Conservation (phyloP, 2,797 vertebrate species). For the Decapterus maruadsi region DNA sequence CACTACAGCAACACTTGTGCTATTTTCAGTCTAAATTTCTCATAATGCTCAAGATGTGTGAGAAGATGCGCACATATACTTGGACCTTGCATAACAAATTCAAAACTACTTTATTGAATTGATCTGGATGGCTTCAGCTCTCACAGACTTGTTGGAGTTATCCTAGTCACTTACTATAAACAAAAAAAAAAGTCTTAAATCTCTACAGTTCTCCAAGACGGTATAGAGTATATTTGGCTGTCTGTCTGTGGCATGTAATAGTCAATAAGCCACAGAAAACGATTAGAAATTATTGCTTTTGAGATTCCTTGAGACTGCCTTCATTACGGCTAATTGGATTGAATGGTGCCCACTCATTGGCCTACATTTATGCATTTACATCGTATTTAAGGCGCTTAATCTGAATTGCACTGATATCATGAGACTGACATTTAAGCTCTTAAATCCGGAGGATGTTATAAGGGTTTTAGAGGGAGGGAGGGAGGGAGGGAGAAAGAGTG, state of each 20-base stretch:
- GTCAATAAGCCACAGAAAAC: conserved; percentile 62
- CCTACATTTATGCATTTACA: conserved; percentile 84
- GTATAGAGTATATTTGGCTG: conserved; percentile 37
- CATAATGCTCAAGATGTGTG: conserved; percentile 7
- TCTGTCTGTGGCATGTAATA: conserved; percentile 46
- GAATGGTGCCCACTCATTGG: conserved; percentile 82
- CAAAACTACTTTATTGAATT: background rate
- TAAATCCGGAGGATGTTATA: conserved; percentile 80
- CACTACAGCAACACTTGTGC: background rate
- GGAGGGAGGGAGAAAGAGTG: conserved; percentile 18
- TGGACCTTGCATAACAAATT: conserved; percentile 3
- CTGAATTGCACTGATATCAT: conserved; percentile 85
- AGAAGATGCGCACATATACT: conserved; percentile 12
- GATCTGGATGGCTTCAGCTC: conserved; percentile 2
- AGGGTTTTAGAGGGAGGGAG: conserved; percentile 64
- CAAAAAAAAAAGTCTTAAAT: conserved; percentile 1
- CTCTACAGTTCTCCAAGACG: conserved; percentile 18
- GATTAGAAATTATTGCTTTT: conserved; percentile 73
- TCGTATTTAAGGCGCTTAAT: conserved; percentile 83
- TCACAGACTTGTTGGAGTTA: background rate
- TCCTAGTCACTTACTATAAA: conserved; percentile 16
- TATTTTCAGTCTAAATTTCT: conserved; percentile 19
- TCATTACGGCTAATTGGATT: conserved; percentile 86
- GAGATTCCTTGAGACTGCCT: conserved; percentile 75
- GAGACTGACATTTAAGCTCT: conserved; percentile 85